Evolutionary conservation across 2,888 invertebrate species (phyloP).

Genomic region (Hoplodrina blanda): DNA sequence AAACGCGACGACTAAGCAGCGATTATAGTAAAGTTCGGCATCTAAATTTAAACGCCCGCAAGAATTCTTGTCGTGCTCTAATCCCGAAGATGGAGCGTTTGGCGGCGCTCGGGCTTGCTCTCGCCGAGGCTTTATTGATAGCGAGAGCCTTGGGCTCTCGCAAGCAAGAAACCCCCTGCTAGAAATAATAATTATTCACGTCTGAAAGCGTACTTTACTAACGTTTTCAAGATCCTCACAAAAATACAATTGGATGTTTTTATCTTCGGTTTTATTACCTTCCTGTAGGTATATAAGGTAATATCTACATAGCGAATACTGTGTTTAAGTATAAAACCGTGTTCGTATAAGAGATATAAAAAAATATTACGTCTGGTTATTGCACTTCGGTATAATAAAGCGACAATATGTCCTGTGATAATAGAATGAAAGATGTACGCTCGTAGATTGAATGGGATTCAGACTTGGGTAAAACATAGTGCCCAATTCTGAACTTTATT

Average conservation of each 20-base stretch:
- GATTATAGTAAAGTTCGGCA: constrained; percentile 84
- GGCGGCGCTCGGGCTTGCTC: constrained; percentile 68
- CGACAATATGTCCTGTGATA: constrained; percentile 54
- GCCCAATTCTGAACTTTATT: constrained; percentile 40
- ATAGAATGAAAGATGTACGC: constrained; percentile 41
- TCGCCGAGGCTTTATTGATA: constrained; percentile 74
- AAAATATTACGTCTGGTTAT: constrained; percentile 64
- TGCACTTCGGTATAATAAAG: constrained; percentile 58
- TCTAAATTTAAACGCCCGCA: constrained; percentile 82
- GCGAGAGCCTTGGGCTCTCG: constrained; percentile 55
- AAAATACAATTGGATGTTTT: constrained; percentile 60
- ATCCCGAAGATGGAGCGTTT: constrained; percentile 84
- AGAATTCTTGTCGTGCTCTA: constrained; percentile 75
- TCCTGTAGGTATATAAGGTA: constrained; percentile 61
- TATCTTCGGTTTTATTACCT: constrained; percentile 60
- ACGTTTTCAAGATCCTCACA: constrained; percentile 50
- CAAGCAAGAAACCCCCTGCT: constrained; percentile 60
- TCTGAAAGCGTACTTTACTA: constrained; percentile 65
- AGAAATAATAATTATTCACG: constrained; percentile 73
- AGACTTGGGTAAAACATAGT: constrained; percentile 42
- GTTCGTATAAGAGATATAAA: constrained; percentile 64
- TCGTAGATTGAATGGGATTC: constrained; percentile 53
- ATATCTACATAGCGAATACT: constrained; percentile 58
- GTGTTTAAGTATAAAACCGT: constrained; percentile 65
- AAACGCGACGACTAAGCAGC: constrained; percentile 74